phyloP scores from a whole-genome alignment of 2,113 vertebrate species.

The Halichoeres trimaculatus region DNA sequence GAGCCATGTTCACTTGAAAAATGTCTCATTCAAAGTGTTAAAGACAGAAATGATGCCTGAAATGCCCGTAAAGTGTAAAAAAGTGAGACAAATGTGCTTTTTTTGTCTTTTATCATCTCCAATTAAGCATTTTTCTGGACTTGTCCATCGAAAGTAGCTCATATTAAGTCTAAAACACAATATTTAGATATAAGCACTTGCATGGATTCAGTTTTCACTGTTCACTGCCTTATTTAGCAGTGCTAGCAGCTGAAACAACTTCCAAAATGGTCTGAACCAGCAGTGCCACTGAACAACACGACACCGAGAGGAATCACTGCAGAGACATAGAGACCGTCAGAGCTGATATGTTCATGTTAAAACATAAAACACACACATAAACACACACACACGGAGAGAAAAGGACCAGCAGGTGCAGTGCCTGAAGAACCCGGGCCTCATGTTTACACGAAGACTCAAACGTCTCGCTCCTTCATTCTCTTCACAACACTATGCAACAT shows the following conservation, averaged over 20 bases:
- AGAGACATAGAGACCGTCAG: neutral
- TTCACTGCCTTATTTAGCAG: neutral
- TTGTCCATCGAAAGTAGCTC: too few species aligned
- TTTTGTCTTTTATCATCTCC: too few species aligned
- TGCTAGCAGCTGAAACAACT: neutral
- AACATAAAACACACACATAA: neutral
- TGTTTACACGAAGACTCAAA: neutral
- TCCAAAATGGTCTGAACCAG: constrained; percentile 24
- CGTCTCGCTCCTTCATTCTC: neutral
- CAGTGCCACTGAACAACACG: neutral
- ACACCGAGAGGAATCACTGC: neutral
- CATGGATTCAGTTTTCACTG: too few species aligned
- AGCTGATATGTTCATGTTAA: neutral
- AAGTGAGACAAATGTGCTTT: too few species aligned
- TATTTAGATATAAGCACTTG: too few species aligned
- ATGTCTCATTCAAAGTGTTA: too few species aligned
- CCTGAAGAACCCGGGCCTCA: constrained; percentile 6
- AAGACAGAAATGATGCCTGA: too few species aligned
- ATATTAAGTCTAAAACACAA: too few species aligned
- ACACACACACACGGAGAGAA: neutral
- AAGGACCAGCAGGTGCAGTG: constrained; percentile 24
- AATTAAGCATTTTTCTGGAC: too few species aligned
- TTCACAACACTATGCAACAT: constrained; percentile 66
- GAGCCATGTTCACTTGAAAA: too few species aligned
- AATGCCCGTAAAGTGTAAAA: too few species aligned